Evolutionary conservation across 2,888 invertebrate species (phyloP), one percentile per base, ranked within the genome.

Genomic region (Falcaria lacertinaria): DNA sequence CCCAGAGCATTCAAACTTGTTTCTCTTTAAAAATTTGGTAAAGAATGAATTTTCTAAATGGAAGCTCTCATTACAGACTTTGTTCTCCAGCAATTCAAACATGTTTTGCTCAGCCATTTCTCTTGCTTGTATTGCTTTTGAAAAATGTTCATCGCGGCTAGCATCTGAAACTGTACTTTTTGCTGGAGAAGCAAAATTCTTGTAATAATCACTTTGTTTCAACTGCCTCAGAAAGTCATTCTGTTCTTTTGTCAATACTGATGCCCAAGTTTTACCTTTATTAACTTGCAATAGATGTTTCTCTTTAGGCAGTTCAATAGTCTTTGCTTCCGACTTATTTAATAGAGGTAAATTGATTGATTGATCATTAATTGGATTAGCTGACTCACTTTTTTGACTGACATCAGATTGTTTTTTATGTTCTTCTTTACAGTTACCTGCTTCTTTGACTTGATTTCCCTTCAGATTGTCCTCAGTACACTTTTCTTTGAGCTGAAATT

Each of bases 61-160:
- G 56, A 96, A 94, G 65, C 94, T 94, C 15, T 94, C 93, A 68
- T 91, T 89, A 37, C 92, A 88, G 4, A 93, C 93, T 73, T 94
- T 94, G 60, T 93, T 91, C 78, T 96, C 96, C 28, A 96, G 78
- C 4, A 94, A 71, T 65, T 96, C 95, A 79, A 96, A 96, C 64
- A 95, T 91, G 47, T 92, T 91, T 50, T 95, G 89, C 64, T 95
- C 95, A 25, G 92, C 92, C 1, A 77, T 57, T 74, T 92, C 91
- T 62, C 75, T 84, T 17, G 84, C 85, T 15, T 74, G 69, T 13
- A 55, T 64, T 2, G 76, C 50, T 66, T 62, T 83, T 49, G 33
- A 50, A 22, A 69, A 52, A 32, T 69, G 70, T 37, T 81, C 81
- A 62, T 85, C 75, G 66, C 69, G 78, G 47, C 86, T 87, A 1